phyloP scores from a whole-genome alignment of 2,113 vertebrate species.

The Xiphias gladius region DNA sequence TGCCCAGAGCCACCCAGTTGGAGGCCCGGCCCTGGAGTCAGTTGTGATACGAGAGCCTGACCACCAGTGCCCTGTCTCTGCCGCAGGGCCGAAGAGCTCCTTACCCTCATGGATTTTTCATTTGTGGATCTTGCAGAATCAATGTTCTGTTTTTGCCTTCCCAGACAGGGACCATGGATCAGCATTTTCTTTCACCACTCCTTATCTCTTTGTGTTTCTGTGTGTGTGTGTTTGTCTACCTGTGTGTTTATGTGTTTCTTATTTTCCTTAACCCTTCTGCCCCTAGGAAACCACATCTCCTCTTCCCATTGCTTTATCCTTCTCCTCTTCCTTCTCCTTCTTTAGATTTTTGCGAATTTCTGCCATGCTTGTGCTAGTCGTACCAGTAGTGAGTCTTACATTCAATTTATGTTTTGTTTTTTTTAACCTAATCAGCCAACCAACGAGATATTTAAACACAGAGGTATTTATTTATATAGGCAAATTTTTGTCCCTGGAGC shows the following conservation, averaged over 20 bases:
- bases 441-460: slow-evolving; percentile 61
- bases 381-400: background rate
- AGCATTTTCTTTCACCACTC: slow-evolving; percentile 74
- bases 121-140: slow-evolving; percentile 85
- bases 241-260: slow-evolving; percentile 59
- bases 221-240: slow-evolving; percentile 35
- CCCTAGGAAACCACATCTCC: slow-evolving; percentile 73
- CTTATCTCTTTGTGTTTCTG: slow-evolving; percentile 51
- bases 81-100: slow-evolving; percentile 73
- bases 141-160: slow-evolving; percentile 83
- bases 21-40: slow-evolving; percentile 52
- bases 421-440: slow-evolving; percentile 42
- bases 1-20: slow-evolving; percentile 41
- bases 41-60: slow-evolving; percentile 69
- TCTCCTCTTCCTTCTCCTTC: slow-evolving; percentile 15
- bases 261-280: slow-evolving; percentile 73
- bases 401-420: slow-evolving; percentile 30
- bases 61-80: slow-evolving; percentile 70
- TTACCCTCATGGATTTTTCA: slow-evolving; percentile 86
- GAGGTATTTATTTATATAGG: slow-evolving; percentile 72
- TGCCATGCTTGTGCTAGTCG: background rate
- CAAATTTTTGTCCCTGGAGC: slow-evolving; percentile 62
- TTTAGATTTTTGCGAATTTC: background rate
- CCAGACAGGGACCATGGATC: slow-evolving; percentile 78
- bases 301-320: slow-evolving; percentile 22